A percentile compares a stretch with the other conserved stretches of the same genome.
Conservation (phyloP, 2,797 vertebrate genomes). For the Argyrosomus regius region DNA sequence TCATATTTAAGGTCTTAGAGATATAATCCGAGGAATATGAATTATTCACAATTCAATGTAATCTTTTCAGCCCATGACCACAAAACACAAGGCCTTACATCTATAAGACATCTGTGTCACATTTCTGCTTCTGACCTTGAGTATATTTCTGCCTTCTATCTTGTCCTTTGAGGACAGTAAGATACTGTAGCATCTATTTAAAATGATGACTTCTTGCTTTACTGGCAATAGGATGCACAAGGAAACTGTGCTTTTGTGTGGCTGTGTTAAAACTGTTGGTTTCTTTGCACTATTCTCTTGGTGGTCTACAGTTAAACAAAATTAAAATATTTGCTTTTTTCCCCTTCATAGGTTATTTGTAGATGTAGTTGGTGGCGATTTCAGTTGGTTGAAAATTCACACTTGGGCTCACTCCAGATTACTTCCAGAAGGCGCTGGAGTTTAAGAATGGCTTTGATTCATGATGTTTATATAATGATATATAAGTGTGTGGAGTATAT, state of each 20-base stretch:
- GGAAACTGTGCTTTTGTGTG: neutral
- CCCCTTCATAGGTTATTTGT: neutral
- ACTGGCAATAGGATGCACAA: neutral
- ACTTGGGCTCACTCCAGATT: neutral
- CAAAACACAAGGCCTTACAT: neutral
- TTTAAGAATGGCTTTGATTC: neutral
- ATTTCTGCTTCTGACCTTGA: slow-evolving; percentile 17
- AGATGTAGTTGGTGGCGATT: neutral
- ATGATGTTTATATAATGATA: neutral
- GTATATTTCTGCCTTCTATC: neutral
- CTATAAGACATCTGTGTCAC: neutral
- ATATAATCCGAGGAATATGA: slow-evolving; percentile 4
- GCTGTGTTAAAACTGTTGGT: neutral
- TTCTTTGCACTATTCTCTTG: neutral
- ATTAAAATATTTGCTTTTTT: neutral
- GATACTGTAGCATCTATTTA: neutral
- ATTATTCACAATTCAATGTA: neutral
- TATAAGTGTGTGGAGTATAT: neutral
- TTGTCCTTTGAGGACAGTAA: neutral
- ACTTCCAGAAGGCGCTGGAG: neutral
- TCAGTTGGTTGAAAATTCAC: neutral
- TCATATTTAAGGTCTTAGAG: slow-evolving; percentile 1
- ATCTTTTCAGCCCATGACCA: slow-evolving; percentile 11
- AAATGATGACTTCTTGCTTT: slow-evolving; percentile 2
- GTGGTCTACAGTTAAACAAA: neutral